These are phyloP conservation scores for Pachycephala philippinensis DNA, from an alignment of 2,113 vertebrate genomes.

Conservation along the genomic window DNA sequence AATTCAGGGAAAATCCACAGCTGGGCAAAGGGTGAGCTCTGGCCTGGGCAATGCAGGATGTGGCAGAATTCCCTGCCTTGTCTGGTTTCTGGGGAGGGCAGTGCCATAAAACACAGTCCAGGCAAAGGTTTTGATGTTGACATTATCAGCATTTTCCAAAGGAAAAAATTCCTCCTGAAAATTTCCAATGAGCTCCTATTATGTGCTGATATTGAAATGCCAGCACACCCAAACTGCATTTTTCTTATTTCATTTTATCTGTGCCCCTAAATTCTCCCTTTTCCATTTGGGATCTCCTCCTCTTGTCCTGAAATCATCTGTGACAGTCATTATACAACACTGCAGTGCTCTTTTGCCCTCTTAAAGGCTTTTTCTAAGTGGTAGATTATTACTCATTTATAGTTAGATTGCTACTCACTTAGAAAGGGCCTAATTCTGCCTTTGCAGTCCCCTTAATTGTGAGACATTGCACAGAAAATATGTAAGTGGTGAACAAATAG, in stretches of 20 bases:
- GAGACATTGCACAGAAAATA: not conserved
- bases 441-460: not conserved
- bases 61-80: not conserved
- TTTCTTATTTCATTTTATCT: not conserved
- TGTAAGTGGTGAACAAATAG: not conserved
- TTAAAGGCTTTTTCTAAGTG: not conserved
- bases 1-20: not conserved
- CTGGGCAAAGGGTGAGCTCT: not conserved
- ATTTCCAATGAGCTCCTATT: not conserved
- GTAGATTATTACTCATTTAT: constrained; percentile 13
- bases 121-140: not conserved
- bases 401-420: not conserved
- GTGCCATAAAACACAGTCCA: not conserved
- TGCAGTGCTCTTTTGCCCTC: not conserved
- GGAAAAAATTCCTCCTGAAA: not conserved
- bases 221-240: not conserved
- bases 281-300: not conserved
- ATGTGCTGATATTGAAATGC: not conserved
- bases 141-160: not conserved
- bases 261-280: not conserved
- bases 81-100: not conserved
- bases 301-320: not conserved
- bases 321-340: not conserved
- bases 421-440: constrained; percentile 12
- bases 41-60: not conserved